Percentiles rank a stretch among this genome's conserved stretches.
These are phyloP conservation scores for Microhierax caerulescens DNA, from an alignment of 2,797 vertebrate genomes.

Conservation along the genomic window DNA sequence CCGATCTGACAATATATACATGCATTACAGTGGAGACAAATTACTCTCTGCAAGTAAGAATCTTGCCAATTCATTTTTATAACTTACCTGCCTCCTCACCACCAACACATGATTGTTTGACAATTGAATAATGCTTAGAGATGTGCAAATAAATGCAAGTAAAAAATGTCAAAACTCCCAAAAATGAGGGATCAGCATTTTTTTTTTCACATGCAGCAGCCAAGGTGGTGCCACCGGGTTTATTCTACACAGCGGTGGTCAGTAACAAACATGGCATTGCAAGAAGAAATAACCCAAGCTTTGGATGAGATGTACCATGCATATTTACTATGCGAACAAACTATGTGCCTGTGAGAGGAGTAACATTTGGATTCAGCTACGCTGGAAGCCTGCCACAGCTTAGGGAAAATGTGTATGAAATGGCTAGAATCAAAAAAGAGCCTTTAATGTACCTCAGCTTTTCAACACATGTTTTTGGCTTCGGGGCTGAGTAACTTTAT, in stretches of 20 bases:
- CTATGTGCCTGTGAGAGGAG: not conserved
- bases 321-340: not conserved
- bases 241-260: not conserved
- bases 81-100: not conserved
- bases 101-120: not conserved
- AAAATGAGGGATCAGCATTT: not conserved
- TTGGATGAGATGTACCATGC: not conserved
- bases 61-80: not conserved
- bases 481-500: not conserved
- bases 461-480: constrained; percentile 37
- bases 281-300: not conserved
- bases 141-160: constrained; percentile 2
- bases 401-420: constrained; percentile 22
- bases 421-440: constrained; percentile 7
- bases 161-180: not conserved
- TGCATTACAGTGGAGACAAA: not conserved
- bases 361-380: not conserved
- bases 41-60: not conserved
- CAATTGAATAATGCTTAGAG: not conserved
- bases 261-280: not conserved
- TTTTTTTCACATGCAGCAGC: not conserved
- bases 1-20: not conserved
- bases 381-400: constrained; percentile 21
- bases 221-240: not conserved
- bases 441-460: not conserved